Conservation (phyloP, 2,797 vertebrate species). For the Podarcis siculus region DNA sequence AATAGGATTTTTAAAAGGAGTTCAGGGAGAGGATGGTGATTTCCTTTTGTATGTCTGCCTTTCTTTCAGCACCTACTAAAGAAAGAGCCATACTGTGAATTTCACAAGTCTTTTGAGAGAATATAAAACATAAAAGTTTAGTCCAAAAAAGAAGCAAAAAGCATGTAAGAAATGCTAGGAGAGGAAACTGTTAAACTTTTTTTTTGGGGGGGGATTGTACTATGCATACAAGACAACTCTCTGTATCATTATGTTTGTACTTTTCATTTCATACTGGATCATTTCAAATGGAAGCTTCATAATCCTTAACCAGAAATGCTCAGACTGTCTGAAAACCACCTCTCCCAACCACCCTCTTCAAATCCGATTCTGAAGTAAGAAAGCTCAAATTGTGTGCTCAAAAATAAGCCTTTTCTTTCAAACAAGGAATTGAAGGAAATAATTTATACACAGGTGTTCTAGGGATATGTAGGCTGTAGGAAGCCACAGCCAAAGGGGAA, state of each 20-base stretch:
- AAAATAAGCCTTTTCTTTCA: background rate
- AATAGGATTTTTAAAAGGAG: background rate
- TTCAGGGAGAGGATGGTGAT: background rate
- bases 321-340: background rate
- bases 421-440: background rate
- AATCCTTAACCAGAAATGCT: background rate
- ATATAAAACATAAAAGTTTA: background rate
- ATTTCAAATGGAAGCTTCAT: background rate
- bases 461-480: background rate
- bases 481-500: background rate
- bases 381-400: background rate
- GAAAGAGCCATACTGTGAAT: rapidly evolving
- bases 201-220: background rate
- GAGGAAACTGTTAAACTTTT: background rate
- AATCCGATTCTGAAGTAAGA: background rate
- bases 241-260: background rate
- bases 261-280: background rate
- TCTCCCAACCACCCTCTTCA: background rate
- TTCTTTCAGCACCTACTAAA: background rate
- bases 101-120: background rate
- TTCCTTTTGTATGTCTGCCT: background rate
- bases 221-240: too few relatives aligned
- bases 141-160: background rate
- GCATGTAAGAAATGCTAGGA: background rate
- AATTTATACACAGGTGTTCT: background rate